phyloP scores from a whole-genome alignment of 2,797 vertebrate genomes.

The Antennarius maculatus region DNA sequence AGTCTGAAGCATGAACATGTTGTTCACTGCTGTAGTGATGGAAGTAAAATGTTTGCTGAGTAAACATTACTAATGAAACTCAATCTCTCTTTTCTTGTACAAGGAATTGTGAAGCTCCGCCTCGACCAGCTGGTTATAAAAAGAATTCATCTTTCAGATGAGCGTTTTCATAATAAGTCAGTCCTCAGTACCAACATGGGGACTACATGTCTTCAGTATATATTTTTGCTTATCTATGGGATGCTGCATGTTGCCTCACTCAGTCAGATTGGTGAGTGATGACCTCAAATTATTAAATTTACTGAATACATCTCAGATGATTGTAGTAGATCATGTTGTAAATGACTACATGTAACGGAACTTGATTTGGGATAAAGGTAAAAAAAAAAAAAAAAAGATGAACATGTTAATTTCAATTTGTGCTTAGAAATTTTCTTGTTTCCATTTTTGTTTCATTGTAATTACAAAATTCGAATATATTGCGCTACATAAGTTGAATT shows the following conservation, averaged over 20 bases:
- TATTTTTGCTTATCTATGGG: constrained; percentile 52
- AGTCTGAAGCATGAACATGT: neutral
- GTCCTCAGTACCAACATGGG: constrained; percentile 68
- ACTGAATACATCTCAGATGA: neutral
- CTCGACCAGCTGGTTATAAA: constrained; percentile 60
- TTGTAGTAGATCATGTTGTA: neutral
- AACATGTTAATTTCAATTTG: no score
- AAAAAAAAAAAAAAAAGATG: no score
- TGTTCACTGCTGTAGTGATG: neutral
- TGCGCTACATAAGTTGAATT: no score
- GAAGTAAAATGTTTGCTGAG: constrained; percentile 15
- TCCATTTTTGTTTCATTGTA: no score
- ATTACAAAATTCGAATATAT: no score
- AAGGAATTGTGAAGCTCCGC: constrained; percentile 41
- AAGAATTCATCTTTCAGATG: neutral
- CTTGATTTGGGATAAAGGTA: neutral
- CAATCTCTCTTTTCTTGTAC: neutral
- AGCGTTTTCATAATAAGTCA: constrained; percentile 42
- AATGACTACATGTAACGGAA: neutral
- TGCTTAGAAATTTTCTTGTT: no score
- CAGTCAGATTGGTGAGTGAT: constrained; percentile 66
- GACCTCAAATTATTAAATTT: neutral
- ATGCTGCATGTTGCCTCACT: constrained; percentile 49
- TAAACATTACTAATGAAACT: constrained; percentile 22
- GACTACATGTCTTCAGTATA: constrained; percentile 36